Evolutionary conservation across 2,113 vertebrate species (phyloP).

Genomic region (Takifugu bimaculatus): DNA sequence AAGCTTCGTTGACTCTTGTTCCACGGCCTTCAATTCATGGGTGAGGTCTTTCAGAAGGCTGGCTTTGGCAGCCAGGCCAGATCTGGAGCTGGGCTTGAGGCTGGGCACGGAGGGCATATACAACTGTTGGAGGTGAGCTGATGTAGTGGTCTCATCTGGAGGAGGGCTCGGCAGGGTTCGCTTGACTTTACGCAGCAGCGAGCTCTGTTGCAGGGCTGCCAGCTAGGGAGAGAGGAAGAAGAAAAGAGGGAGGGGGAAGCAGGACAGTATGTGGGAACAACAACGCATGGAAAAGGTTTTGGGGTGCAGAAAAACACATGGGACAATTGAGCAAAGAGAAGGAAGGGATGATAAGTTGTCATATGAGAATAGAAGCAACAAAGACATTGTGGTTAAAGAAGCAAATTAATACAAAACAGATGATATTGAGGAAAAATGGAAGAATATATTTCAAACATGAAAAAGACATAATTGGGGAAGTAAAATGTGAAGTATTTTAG

Average conservation of each 20-base stretch:
- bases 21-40: slow-evolving; percentile 93
- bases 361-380: neutral
- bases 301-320: neutral
- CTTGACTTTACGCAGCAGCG: slow-evolving; percentile 94
- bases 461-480: neutral
- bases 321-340: slow-evolving; percentile 8
- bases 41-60: slow-evolving; percentile 93
- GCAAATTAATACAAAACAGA: neutral
- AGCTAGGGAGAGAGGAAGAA: slow-evolving; percentile 74
- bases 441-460: neutral
- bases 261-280: slow-evolving; percentile 13
- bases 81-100: slow-evolving; percentile 76
- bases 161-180: slow-evolving; percentile 96
- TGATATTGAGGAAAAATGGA: neutral
- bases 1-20: slow-evolving; percentile 95
- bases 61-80: slow-evolving; percentile 83
- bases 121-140: slow-evolving; percentile 83
- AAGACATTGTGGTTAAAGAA: neutral
- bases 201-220: slow-evolving; percentile 87
- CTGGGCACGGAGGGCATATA: slow-evolving; percentile 83
- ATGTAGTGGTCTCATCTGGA: slow-evolving; percentile 82
- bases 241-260: slow-evolving; percentile 26
- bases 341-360: neutral
- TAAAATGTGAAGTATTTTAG: neutral
- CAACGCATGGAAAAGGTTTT: slow-evolving; percentile 3